Evolutionary conservation across 2,113 vertebrate genomes (phyloP), one percentile per base, ranked within the genome.

Genomic region (Manacus vitellinus): DNA sequence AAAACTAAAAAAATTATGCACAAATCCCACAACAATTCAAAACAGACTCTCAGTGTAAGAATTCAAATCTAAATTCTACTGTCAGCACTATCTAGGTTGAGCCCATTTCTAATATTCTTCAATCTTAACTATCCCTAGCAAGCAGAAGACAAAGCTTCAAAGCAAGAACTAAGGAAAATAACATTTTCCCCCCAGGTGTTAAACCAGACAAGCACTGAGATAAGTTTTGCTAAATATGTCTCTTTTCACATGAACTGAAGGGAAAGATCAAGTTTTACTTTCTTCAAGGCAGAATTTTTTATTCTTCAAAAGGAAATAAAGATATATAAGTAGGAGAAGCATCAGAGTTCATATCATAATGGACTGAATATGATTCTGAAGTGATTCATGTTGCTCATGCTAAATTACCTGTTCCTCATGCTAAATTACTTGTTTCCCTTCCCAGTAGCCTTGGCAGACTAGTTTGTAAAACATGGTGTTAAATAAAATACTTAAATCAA

Each of bases 1-100:
- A 97, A 96, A 96, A 92, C 14, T 86, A 74, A 88, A 95, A 95
- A 95, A 96, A 92, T 85, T 67, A 97, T 56, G 71, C 89, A 75
- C 70, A 84, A 82, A 47, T 31, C 16, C 65, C 79, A 51, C 30
- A 71, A 84, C 85, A 92, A 94, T 94, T 80, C 84, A 54, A 76
- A 91, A 65, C 10, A 66, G 62, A 41, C 51, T 82, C 44, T 80
- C 55, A 67, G 2, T 31, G 14, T 46, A 87, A 54, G 37, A 76
- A 81, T 92, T 97, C 83, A 94, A 95, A 90, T 44, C 44, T 54
- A 83, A 96, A 85, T 92, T 91, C 59, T 55, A 96, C 83, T 85
- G 86, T 85, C 89, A 97, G 43, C 46, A 88, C 72, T 91, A 92
- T 47, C 49, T 82, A 96, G 65, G 67, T 54, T 95, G 27, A 97